phyloP scores from a whole-genome alignment of 2,113 vertebrate species.

The Morone chrysops region DNA sequence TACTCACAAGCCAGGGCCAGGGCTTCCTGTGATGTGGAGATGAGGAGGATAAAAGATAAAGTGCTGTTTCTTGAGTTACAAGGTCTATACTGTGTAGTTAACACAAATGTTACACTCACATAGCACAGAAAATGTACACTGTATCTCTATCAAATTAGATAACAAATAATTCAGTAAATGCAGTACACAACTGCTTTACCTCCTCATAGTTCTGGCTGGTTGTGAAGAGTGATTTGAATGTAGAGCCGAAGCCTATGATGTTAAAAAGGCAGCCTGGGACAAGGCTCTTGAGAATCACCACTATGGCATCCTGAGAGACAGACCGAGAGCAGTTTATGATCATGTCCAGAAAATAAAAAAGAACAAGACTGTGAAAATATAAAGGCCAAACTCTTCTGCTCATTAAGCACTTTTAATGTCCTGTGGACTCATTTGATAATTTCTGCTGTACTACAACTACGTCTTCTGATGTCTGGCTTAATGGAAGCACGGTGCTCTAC shows the following conservation, averaged over 20 bases:
- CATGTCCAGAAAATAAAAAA: neutral
- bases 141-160: neutral
- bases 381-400: neutral
- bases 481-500: neutral
- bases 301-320: conserved; percentile 89
- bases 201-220: conserved; percentile 91
- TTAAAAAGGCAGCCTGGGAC: conserved; percentile 93
- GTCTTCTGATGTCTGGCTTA: neutral
- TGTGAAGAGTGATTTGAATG: conserved; percentile 91
- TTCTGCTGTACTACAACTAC: neutral
- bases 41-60: neutral
- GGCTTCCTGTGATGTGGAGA: conserved; percentile 84
- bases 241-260: conserved; percentile 91
- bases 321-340: neutral
- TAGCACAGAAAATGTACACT: neutral
- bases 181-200: conserved; percentile 78
- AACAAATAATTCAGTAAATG: neutral
- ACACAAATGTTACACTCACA: neutral
- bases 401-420: conserved; percentile 15
- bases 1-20: conserved; percentile 89
- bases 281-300: conserved; percentile 94
- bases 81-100: neutral
- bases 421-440: conserved; percentile 8
- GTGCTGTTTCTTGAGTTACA: neutral
- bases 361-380: neutral